A percentile compares a stretch with the other conserved stretches of the same genome.
Conservation (phyloP, 1,140 invertebrate species). For the Latrodectus geometricus region DNA sequence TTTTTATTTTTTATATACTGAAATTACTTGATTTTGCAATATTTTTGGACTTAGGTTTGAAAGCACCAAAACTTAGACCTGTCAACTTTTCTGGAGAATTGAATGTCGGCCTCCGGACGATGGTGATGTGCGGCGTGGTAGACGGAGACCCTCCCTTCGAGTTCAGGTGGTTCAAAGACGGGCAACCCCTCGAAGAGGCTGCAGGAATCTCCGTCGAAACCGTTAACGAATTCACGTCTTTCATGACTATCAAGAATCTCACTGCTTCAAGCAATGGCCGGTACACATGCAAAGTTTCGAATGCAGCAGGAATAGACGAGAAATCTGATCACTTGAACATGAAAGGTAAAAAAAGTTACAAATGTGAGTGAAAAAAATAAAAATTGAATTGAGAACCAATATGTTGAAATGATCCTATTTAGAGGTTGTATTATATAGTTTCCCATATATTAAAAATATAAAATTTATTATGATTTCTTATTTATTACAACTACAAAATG, state of each 20-base stretch:
- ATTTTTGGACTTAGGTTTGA: too few relatives aligned
- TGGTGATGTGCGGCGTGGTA: conserved; percentile 34
- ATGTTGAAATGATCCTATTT: too few relatives aligned
- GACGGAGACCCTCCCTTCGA: conserved; percentile 36
- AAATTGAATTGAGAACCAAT: too few relatives aligned
- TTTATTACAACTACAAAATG: too few relatives aligned
- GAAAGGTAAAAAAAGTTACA: conserved; percentile 15
- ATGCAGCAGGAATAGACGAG: conserved; percentile 41
- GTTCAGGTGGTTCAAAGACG: conserved; percentile 47
- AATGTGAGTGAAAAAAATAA: too few relatives aligned
- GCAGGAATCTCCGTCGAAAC: not conserved
- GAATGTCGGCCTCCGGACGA: not conserved
- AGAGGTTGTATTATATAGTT: too few relatives aligned
- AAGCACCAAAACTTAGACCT: not conserved
- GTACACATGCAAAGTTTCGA: conserved; percentile 63
- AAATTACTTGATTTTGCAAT: too few relatives aligned
- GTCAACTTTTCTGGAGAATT: conserved; percentile 27
- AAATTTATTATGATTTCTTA: too few relatives aligned
- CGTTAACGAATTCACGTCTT: conserved; percentile 17
- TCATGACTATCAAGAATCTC: conserved; percentile 23
- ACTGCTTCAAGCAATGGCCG: conserved; percentile 62
- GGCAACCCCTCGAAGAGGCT: not conserved
- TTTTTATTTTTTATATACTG: too few relatives aligned
- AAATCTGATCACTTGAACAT: conserved; percentile 2
- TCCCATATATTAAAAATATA: too few relatives aligned